phyloP scores from a whole-genome alignment of 1,140 invertebrate species.

The Nebria ingens region DNA sequence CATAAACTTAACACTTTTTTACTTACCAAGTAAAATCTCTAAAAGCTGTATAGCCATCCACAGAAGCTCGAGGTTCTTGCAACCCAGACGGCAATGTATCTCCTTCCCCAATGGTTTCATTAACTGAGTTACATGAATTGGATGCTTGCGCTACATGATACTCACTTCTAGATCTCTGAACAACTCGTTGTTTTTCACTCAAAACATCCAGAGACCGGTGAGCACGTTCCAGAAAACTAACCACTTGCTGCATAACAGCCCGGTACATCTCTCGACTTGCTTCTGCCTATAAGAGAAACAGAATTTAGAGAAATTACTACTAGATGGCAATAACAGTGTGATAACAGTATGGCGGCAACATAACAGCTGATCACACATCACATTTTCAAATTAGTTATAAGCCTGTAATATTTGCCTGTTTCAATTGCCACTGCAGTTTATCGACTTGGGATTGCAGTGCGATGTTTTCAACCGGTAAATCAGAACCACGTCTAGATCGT shows the following conservation, averaged over 20 bases:
- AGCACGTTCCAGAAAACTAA: constrained; percentile 60
- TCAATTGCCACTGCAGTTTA: constrained; percentile 68
- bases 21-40: constrained; percentile 41
- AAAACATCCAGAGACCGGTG: constrained; percentile 50
- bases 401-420: constrained; percentile 50
- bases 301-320: constrained; percentile 4
- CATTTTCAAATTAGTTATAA: constrained; percentile 14
- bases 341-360: neutral
- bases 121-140: neutral
- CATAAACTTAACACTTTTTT: neutral
- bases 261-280: constrained; percentile 67
- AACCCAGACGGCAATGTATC: neutral
- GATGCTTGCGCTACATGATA: constrained; percentile 39
- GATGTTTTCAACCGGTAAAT: constrained; percentile 44
- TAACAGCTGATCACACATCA: too few species aligned
- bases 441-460: constrained; percentile 63
- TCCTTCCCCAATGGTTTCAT: neutral
- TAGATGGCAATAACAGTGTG: too few species aligned
- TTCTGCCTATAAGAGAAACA: constrained; percentile 49
- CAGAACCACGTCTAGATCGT: constrained; percentile 27
- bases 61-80: neutral
- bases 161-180: constrained; percentile 37
- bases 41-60: constrained; percentile 31
- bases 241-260: constrained; percentile 65
- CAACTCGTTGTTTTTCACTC: constrained; percentile 26